phyloP scores from a whole-genome alignment of 2,113 vertebrate species.

The Thunnus maccoyii region DNA sequence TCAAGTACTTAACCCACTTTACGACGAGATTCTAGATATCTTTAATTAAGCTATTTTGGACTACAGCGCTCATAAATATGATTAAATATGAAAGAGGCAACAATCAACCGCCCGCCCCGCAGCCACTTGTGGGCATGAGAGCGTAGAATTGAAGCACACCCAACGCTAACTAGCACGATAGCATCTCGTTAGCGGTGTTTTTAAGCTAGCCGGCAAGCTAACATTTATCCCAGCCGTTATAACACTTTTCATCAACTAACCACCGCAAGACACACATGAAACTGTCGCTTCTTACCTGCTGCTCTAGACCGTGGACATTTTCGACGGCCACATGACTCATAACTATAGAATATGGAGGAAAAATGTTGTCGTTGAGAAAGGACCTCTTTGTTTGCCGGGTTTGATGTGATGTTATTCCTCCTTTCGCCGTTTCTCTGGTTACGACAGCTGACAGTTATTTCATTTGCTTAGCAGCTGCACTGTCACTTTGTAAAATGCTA shows the following conservation, averaged over 20 bases:
- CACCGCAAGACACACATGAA: conserved; percentile 3
- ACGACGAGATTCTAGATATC: no score
- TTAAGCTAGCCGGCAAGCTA: conserved; percentile 66
- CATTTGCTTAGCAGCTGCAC: not conserved
- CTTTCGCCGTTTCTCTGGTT: conserved; percentile 38
- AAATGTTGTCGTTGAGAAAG: conserved; percentile 83
- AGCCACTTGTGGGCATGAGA: not conserved
- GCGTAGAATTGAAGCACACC: conserved; percentile 47
- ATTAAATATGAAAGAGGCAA: no score
- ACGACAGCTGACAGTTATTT: conserved; percentile 46
- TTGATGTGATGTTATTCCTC: conserved; percentile 66
- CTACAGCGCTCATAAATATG: no score
- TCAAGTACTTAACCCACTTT: no score
- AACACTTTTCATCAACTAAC: conserved; percentile 6
- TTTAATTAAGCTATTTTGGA: no score
- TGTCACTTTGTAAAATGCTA: conserved; percentile 28
- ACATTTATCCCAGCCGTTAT: conserved; percentile 29
- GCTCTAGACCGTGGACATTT: conserved; percentile 96
- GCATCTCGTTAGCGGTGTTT: conserved; percentile 64
- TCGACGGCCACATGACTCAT: conserved; percentile 99
- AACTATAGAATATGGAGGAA: conserved; percentile 92
- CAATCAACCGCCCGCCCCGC: not conserved
- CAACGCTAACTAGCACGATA: conserved; percentile 60
- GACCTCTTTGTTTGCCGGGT: conserved; percentile 85
- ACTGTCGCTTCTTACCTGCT: conserved; percentile 90